Evolutionary conservation across 1,140 invertebrate species (phyloP), one percentile per base, ranked within the genome.

Genomic region (Achroia grisella): DNA sequence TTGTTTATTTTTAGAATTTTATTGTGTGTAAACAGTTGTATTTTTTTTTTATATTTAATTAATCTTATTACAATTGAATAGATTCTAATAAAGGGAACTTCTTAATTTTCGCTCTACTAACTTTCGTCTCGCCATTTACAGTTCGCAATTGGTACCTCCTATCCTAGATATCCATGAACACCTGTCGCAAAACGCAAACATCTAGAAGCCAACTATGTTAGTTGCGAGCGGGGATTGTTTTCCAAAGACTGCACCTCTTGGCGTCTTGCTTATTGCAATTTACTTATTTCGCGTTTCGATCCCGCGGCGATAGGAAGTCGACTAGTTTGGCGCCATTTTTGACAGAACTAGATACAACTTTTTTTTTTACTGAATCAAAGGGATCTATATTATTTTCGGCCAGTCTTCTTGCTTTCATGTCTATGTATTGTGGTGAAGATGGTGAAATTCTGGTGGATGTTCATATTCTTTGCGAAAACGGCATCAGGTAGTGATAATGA

Each of bases 391-490:
- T 17, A 13, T 37, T 37, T 15, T 15, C 35, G 17, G 35, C 35
- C 35, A 37, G 14, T 14, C 9, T 14, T 37, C 10, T 12, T 10
- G 36, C 48, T 59, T 65, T 68, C 49, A 76, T 81, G 74, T 71
- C 52, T 61, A 48, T 46, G 39, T 47, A 59, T 69, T 67, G 53
- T 67, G 58, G 62, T 73, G 55, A 73, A 44, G 72, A 80, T 82
- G 78, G 68, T 80, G 72, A 77, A 51, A 70, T 79, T 79, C 49
- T 84, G 77, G 80, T 84, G 80, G 80, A 70, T 84, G 74, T 74
- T 79, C 48, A 61, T 84, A 52, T 73, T 84, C 46, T 77, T 84
- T 48, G 69, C 72, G 52, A 78, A 80, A 65, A 77, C 62, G 43
- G 74, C 65, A 33, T 77, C 68, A 48, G 65, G 68, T 66, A 80